A percentile compares a stretch with the other conserved stretches of the same genome.
Conservation (phyloP, 2,113 vertebrate species). For the Sebastes fasciatus region DNA sequence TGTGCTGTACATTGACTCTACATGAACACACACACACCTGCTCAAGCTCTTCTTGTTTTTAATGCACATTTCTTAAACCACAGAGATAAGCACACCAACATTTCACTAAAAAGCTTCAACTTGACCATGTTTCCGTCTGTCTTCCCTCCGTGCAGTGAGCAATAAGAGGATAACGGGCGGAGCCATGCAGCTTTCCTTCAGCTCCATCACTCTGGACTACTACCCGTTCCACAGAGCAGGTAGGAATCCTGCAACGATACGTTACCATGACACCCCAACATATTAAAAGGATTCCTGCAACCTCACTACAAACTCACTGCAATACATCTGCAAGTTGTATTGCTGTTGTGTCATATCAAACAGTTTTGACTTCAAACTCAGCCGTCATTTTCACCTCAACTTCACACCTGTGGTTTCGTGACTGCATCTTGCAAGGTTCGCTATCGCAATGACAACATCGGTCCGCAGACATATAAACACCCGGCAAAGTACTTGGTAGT, state of each 20-base stretch:
- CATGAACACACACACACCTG: neutral
- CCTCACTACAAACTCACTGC: neutral
- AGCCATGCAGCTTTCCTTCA: conserved; percentile 98
- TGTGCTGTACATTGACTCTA: neutral
- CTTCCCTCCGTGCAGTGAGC: conserved; percentile 78
- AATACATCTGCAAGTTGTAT: neutral
- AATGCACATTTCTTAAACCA: neutral
- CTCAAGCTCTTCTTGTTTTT: neutral
- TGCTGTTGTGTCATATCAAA: neutral
- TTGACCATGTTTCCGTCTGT: neutral
- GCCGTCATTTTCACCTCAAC: no score
- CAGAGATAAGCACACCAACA: neutral
- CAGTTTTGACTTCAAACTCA: neutral
- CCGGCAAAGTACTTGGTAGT: no score
- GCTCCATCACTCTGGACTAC: conserved; percentile 94
- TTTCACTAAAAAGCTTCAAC: neutral
- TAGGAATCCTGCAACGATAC: conserved; percentile 58
- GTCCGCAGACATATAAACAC: no score
- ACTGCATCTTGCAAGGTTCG: no score
- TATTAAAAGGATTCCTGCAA: neutral
- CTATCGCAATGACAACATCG: no score
- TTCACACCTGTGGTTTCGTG: no score
- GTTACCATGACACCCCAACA: neutral
- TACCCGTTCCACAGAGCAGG: conserved; percentile 98
- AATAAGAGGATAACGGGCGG: conserved; percentile 92